A percentile compares a stretch with the other conserved stretches of the same genome.
Evolutionary conservation across 2,888 invertebrate genomes (phyloP).

Genomic region (Electrophaes corylata): DNA sequence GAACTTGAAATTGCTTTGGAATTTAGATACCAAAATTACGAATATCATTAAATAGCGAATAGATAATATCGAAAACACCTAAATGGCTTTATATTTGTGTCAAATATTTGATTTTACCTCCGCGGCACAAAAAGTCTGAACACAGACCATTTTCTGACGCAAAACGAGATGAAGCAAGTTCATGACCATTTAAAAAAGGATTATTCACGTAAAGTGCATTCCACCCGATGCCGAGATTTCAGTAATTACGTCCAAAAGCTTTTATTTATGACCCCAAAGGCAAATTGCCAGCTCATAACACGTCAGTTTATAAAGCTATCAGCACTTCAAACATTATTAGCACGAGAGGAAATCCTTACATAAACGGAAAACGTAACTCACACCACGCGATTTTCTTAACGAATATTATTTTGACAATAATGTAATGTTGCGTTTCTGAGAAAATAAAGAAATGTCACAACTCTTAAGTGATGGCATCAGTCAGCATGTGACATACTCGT

Average conservation of each 20-base stretch:
- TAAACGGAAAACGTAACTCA: constrained; percentile 23
- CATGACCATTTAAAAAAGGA: too few species aligned
- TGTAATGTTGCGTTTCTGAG: constrained; percentile 6
- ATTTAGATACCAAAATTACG: too few species aligned
- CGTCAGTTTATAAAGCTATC: neutral
- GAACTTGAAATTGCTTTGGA: too few species aligned
- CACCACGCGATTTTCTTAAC: constrained; percentile 7
- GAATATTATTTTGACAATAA: constrained; percentile 7
- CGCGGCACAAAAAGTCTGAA: too few species aligned
- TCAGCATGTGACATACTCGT: constrained; percentile 10
- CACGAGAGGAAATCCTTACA: constrained; percentile 1
- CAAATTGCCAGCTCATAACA: neutral
- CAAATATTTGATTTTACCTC: too few species aligned
- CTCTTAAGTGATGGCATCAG: constrained; percentile 7
- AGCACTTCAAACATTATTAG: neutral
- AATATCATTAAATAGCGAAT: too few species aligned
- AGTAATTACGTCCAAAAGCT: neutral
- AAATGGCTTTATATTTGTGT: too few species aligned
- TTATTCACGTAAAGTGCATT: neutral
- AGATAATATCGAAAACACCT: too few species aligned
- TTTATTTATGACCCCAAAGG: neutral
- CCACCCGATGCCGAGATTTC: neutral
- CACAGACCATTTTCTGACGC: too few species aligned
- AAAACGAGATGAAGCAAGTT: too few species aligned
- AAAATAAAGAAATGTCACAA: constrained; percentile 16